These are phyloP conservation scores for Acheta domesticus DNA, from an alignment of 2,888 invertebrate genomes.

Conservation along the genomic window DNA sequence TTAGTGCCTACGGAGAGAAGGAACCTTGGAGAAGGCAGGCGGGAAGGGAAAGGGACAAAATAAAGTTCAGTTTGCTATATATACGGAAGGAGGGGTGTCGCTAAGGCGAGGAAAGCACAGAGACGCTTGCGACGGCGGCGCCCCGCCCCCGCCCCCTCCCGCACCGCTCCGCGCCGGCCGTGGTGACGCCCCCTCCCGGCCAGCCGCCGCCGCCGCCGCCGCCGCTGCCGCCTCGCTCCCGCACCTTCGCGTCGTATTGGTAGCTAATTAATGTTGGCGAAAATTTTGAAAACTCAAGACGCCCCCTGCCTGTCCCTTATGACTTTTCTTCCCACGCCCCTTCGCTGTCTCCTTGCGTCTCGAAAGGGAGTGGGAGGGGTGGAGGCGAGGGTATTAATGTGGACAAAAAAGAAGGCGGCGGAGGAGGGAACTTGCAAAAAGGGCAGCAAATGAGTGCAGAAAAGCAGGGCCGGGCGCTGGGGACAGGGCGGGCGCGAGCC, in stretches of 20 bases:
- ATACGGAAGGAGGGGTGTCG: constrained; percentile 20
- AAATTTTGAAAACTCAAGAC: constrained; percentile 5
- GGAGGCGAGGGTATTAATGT: no score
- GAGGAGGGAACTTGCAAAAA: no score
- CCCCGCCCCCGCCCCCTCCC: background rate
- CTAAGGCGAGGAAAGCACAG: background rate
- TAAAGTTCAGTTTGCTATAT: constrained; percentile 25
- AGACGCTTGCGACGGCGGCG: background rate
- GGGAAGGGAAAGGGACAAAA: background rate
- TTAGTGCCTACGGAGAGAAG: constrained; percentile 45
- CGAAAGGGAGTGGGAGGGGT: background rate
- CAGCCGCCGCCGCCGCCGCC: no score
- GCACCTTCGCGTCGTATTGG: background rate
- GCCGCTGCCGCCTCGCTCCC: background rate
- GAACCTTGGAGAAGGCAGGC: constrained; percentile 24
- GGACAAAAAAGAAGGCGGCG: no score
- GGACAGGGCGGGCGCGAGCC: no score
- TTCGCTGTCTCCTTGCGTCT: background rate
- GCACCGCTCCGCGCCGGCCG: background rate
- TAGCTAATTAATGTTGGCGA: constrained; percentile 1
- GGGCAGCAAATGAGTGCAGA: no score
- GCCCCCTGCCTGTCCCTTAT: background rate
- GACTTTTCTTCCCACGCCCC: background rate
- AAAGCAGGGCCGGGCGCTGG: no score
- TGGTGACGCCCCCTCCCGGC: no score